Base-by-base conservation (phyloP, 1,140 invertebrate species). In the Neuroterus valhalla region DNA sequence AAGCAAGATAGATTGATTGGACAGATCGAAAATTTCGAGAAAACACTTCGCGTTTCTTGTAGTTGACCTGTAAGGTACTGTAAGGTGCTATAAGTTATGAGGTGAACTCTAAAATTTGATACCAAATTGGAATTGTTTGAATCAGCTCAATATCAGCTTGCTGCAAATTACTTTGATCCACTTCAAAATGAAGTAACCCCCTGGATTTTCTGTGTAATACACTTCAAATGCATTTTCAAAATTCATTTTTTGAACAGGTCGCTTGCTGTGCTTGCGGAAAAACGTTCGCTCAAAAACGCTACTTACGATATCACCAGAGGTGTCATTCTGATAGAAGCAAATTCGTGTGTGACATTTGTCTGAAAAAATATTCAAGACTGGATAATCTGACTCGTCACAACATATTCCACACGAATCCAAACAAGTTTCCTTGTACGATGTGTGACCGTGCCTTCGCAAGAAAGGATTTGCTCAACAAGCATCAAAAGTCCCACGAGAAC, bases 321-420 rank as follows among this genome's bases (percentile, higher is more conserved):
- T 85, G 82, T 42, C 87, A 88, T 42, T 84, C 81, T 0, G 84
- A 87, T 14, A 85, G 81, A 62, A 84, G 70, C 52, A 87, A 88
- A 75, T 89, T 81, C 66, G 85, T 82, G 19, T 89, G 87, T 68
- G 80, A 82, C 15, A 87, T 89, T 66, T 89, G 87, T 52, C 84
- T 82, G 4, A 84, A 78, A 42, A 86, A 85, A 31, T 89, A 89
- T 75, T 88, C 87, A 12, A 79, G 88, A 31, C 68, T 85, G 43
- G 87, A 89, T 71, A 89, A 89, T 77, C 46, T 89, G 12, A 85
- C 87, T 14, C 83, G 88, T 19, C 87, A 89, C 75, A 88, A 86
- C 70, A 83, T 81, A 26, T 85, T 87, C 19, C 88, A 89, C 69
- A 86, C 84, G 50, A 89, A 89, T 71, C 88, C 88, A 1, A 79